phyloP scores from a whole-genome alignment of 1,140 invertebrate species.

The Drosophila seguyi region DNA sequence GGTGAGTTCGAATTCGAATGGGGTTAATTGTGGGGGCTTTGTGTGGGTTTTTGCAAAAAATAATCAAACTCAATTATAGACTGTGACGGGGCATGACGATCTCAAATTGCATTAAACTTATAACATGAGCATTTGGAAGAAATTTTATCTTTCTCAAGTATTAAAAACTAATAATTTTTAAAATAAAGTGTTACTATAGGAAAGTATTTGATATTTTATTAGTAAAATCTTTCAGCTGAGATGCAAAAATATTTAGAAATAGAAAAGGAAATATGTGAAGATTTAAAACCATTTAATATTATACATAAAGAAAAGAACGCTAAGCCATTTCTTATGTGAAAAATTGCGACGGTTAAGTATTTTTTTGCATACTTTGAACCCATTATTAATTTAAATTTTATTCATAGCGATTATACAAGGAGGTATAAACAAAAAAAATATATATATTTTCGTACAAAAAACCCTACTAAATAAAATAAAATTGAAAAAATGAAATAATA shows the following conservation, averaged over 20 bases:
- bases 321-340: too few relatives aligned
- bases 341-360: too few relatives aligned
- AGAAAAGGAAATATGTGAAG: neutral
- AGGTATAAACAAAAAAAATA: too few relatives aligned
- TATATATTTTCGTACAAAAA: too few relatives aligned
- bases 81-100: constrained; percentile 2
- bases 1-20: neutral
- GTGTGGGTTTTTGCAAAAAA: neutral
- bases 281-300: neutral
- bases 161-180: neutral
- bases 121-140: neutral
- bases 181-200: neutral
- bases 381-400: too few relatives aligned
- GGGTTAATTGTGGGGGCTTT: constrained; percentile 1
- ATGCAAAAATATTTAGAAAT: neutral
- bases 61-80: neutral
- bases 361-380: too few relatives aligned
- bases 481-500: too few relatives aligned
- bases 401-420: too few relatives aligned
- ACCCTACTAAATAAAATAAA: too few relatives aligned
- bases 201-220: neutral
- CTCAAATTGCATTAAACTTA: neutral
- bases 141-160: neutral
- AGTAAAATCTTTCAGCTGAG: neutral
- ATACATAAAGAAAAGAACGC: neutral